Base-by-base conservation (phyloP, 2,797 vertebrate genomes). In the Urocyon cinereoargenteus region DNA sequence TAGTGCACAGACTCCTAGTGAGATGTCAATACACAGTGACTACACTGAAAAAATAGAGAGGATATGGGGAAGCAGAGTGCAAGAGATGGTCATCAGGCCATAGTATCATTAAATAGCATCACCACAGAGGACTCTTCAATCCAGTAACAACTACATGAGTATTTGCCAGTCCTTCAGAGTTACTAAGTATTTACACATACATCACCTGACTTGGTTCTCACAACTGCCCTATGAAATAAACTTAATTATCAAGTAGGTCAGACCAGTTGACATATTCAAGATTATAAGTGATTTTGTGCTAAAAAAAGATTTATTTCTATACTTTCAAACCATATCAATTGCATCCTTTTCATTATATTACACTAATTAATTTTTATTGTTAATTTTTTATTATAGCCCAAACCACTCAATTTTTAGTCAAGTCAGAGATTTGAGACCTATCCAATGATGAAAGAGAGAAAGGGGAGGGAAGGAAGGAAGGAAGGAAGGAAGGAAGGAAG, bases 401-500 rank as follows among this genome's bases (percentile, higher is more conserved):
- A 91, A 36, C 31, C 31, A 90, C 36, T 90, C 11, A 45, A n/a
- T 61, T 55, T 70, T 89, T 64, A 10, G 4, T 49, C 64, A 11
- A 77, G 6, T 86, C 21, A 64, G 45, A 94, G 12, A 31, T 79
- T 24, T 93, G 45, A n/a, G 6, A 89, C 6, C 53, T 36, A 6
- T 12, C 28, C 36, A n/a, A 3, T 34, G 10, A 21, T 68, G n/a
- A 68, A 68, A 68, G 66, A 68, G 53, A 53, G 53, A 16, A 53
- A 53, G 62, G 28, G 6, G 66, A 66, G 14, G 15, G 53, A 16
- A 4, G 15, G 62, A 62, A 5, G 26, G 26, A 28, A 0, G 11
- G 59, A 1, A 3, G n/a, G 18, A 11, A 2, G 18, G 34, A 24
- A 1, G 26, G 26, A 28, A 0, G 11, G 59, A 1, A 3, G n/a